A percentile compares a stretch with the other conserved stretches of the same genome.
Evolutionary conservation across 2,888 invertebrate species (phyloP).

Genomic region (Phytoseiulus persimilis): DNA sequence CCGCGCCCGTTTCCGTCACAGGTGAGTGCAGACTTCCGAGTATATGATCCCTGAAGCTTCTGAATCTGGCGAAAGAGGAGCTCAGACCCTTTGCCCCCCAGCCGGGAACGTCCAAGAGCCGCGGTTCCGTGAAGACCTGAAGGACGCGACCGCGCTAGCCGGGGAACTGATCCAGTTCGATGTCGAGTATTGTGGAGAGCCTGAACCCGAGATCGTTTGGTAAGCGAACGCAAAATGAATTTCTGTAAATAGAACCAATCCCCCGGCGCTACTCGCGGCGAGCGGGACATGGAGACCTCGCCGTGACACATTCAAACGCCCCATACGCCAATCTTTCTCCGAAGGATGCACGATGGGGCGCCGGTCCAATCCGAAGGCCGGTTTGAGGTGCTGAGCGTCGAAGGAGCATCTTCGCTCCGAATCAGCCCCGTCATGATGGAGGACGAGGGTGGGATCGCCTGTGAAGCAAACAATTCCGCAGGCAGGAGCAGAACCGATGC

Average conservation of each 20-base stretch:
- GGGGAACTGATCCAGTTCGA: slow-evolving; percentile 35
- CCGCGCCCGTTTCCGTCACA: background rate
- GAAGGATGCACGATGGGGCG: slow-evolving; percentile 14
- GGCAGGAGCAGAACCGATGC: slow-evolving; percentile 1
- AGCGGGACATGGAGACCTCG: too few relatives aligned
- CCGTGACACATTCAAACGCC: too few relatives aligned
- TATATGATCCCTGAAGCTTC: too few relatives aligned
- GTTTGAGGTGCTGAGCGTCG: slow-evolving; percentile 11
- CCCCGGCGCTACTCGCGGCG: too few relatives aligned
- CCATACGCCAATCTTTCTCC: background rate
- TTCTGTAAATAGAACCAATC: too few relatives aligned
- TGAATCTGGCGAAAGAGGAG: too few relatives aligned
- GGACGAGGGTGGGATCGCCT: slow-evolving; percentile 18
- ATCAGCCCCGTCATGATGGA: slow-evolving; percentile 35
- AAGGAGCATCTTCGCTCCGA: background rate
- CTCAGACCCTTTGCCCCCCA: too few relatives aligned
- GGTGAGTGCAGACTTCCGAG: background rate
- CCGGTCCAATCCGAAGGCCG: background rate
- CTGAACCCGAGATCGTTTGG: slow-evolving; percentile 13
- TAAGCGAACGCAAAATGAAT: background rate
- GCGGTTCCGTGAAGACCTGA: background rate
- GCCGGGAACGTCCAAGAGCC: slow-evolving; percentile 20
- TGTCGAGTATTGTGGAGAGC: slow-evolving; percentile 18
- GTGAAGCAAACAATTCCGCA: slow-evolving; percentile 9
- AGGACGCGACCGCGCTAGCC: slow-evolving; percentile 6